phyloP scores from a whole-genome alignment of 37 sponge, comb jelly and placozoan species.

The Halichondria panicea region DNA sequence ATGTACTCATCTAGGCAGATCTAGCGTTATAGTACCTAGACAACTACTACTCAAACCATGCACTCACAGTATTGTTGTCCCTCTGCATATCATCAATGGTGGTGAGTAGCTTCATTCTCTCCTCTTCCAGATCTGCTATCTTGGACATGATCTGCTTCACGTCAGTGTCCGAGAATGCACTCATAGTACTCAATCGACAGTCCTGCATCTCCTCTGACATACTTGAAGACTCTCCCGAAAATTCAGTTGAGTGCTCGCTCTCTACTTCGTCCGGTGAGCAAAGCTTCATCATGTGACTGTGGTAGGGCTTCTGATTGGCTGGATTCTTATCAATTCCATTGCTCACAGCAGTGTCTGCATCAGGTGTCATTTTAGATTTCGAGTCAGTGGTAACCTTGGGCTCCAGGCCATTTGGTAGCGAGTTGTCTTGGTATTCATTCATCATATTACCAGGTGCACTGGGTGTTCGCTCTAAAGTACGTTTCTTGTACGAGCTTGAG shows the following conservation, averaged over 20 bases:
- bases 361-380: neutral
- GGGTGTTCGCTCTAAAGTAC: neutral
- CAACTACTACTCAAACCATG: too few relatives aligned
- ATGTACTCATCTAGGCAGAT: too few relatives aligned
- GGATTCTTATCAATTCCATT: neutral
- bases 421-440: too few relatives aligned
- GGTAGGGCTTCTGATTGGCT: neutral
- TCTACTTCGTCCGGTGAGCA: neutral
- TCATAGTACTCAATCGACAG: neutral
- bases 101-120: conserved; percentile 32
- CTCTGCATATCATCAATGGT: conserved; percentile 25
- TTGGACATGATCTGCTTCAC: conserved; percentile 57
- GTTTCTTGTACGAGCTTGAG: neutral
- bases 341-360: neutral
- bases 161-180: conserved; percentile 39
- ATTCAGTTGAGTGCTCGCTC: too few relatives aligned
- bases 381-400: too few relatives aligned
- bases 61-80: conserved; percentile 23
- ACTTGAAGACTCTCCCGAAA: too few relatives aligned
- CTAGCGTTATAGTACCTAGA: too few relatives aligned
- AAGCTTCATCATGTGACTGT: conserved; percentile 13
- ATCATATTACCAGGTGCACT: conserved; percentile 5
- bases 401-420: too few relatives aligned
- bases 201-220: neutral
- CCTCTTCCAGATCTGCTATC: conserved; percentile 49